Evolutionary conservation across 2,113 vertebrate genomes (phyloP).

Genomic region (Puffinus mauretanicus): DNA sequence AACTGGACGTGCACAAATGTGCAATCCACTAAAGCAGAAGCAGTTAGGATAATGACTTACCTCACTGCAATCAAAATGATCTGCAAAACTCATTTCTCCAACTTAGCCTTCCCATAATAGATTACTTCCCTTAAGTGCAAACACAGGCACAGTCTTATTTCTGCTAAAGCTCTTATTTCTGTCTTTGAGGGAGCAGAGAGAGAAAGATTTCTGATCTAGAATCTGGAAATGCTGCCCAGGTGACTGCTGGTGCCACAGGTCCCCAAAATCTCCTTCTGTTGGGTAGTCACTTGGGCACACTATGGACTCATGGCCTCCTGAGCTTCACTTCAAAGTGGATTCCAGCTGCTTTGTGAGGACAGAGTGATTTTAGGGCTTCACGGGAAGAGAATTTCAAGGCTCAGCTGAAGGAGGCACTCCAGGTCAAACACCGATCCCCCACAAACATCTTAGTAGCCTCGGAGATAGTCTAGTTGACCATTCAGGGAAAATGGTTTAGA

Average conservation of each 20-base stretch:
- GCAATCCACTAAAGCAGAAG: background rate
- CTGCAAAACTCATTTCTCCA: background rate
- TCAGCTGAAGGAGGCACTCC: background rate
- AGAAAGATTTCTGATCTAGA: background rate
- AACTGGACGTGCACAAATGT: accelerated
- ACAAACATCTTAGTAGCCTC: background rate
- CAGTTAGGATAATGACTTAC: background rate
- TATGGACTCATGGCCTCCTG: background rate
- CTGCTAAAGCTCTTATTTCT: background rate
- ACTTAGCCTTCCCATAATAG: background rate
- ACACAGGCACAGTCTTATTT: background rate
- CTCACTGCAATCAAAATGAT: background rate
- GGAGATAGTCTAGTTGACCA: background rate
- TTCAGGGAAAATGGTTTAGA: background rate
- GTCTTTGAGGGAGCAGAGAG: background rate
- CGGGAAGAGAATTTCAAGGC: background rate
- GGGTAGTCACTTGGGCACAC: too few species aligned
- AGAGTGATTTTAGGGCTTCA: background rate
- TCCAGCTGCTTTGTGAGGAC: background rate
- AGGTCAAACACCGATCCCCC: background rate
- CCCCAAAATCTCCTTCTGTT: background rate
- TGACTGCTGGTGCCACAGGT: background rate
- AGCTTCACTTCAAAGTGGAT: background rate
- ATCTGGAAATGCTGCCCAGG: background rate
- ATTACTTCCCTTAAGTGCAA: background rate